phyloP scores from a whole-genome alignment of 2,797 vertebrate genomes.

The Knipowitschia caucasica region DNA sequence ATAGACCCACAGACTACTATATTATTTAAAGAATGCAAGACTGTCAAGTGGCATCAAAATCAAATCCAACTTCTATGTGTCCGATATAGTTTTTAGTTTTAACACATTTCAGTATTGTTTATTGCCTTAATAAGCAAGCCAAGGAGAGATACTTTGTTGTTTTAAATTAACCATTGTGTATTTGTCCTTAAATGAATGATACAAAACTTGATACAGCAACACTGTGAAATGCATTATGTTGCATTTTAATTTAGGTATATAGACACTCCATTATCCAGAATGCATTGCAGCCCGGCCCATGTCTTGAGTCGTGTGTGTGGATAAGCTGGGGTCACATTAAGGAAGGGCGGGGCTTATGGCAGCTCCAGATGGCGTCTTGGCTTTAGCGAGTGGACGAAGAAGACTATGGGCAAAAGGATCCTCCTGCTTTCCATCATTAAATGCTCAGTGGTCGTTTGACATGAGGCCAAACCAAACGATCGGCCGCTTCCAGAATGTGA shows the following conservation, averaged over 20 bases:
- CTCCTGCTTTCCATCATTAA: constrained; percentile 19
- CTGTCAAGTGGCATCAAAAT: background rate
- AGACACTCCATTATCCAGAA: constrained; percentile 38
- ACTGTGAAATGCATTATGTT: background rate
- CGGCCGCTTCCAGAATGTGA: constrained; percentile 12
- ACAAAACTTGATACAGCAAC: background rate
- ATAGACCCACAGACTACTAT: constrained; percentile 51
- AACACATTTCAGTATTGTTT: too few relatives aligned
- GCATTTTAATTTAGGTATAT: background rate
- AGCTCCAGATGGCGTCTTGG: constrained; percentile 49
- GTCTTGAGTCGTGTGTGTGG: constrained; percentile 15
- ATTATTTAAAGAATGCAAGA: constrained; percentile 38
- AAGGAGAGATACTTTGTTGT: too few relatives aligned
- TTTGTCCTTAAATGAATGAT: background rate
- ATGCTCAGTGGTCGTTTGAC: constrained; percentile 21
- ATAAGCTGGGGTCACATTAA: constrained; percentile 30
- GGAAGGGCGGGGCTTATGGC: constrained; percentile 37
- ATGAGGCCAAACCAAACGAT: constrained; percentile 9
- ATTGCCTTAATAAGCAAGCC: too few relatives aligned
- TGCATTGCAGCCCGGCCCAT: constrained; percentile 33
- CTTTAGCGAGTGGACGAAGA: constrained; percentile 31
- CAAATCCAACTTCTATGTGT: too few relatives aligned
- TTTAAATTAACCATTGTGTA: too few relatives aligned
- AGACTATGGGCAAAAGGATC: constrained; percentile 29
- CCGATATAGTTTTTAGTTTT: too few relatives aligned